phyloP scores from a whole-genome alignment of 2,888 invertebrate species.

The Ecdyonurus torrentis region DNA sequence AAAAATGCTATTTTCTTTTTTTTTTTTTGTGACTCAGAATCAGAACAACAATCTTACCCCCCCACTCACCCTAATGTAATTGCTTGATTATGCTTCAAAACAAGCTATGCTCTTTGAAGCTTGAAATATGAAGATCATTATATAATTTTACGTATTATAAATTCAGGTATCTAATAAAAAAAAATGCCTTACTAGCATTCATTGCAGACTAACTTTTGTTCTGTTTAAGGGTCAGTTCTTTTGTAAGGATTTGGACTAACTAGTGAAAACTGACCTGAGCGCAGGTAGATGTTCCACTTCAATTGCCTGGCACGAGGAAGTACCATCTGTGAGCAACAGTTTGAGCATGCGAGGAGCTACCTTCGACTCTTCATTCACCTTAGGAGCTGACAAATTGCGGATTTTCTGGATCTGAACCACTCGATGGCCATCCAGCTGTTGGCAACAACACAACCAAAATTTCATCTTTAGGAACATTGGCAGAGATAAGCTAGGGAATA shows the following conservation, averaged over 20 bases:
- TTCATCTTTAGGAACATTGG: background rate
- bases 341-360: slow-evolving; percentile 71
- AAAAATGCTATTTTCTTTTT: too few relatives aligned
- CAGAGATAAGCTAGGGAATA: background rate
- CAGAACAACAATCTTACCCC: too few relatives aligned
- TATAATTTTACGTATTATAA: too few relatives aligned
- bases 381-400: slow-evolving; percentile 77
- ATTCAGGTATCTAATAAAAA: too few relatives aligned
- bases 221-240: too few relatives aligned
- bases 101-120: too few relatives aligned
- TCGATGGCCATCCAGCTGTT: slow-evolving; percentile 31
- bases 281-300: slow-evolving; percentile 54
- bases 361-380: slow-evolving; percentile 71
- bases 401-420: slow-evolving; percentile 79
- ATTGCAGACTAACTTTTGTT: background rate
- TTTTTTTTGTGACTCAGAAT: too few relatives aligned
- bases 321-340: slow-evolving; percentile 71
- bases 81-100: too few relatives aligned
- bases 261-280: slow-evolving; percentile 28
- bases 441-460: background rate
- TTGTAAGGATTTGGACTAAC: too few relatives aligned
- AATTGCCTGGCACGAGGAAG: slow-evolving; percentile 55
- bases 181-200: too few relatives aligned
- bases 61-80: too few relatives aligned
- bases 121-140: too few relatives aligned